Conservation (phyloP, 1,140 invertebrate genomes). For the Platyura marginata region DNA sequence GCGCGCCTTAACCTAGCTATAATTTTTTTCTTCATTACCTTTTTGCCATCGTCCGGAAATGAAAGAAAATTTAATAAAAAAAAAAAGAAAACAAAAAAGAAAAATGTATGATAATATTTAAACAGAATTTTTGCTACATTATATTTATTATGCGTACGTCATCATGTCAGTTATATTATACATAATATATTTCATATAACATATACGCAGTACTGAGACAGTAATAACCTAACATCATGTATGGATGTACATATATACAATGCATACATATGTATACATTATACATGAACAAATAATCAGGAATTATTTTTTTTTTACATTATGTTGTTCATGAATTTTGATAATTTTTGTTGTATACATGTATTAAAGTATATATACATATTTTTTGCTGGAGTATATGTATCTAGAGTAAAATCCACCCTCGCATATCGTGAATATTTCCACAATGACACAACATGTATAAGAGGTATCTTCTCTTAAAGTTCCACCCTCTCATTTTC, state of each 20-base stretch:
- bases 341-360: too few relatives aligned
- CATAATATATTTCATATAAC: too few relatives aligned
- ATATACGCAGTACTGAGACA: too few relatives aligned
- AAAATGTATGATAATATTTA: too few relatives aligned
- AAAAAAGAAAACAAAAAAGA: not conserved
- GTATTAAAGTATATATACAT: too few relatives aligned
- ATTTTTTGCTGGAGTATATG: not conserved
- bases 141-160: not conserved
- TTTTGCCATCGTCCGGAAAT: not conserved
- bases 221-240: too few relatives aligned
- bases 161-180: too few relatives aligned
- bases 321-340: too few relatives aligned
- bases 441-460: not conserved
- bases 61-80: not conserved
- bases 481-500: not conserved
- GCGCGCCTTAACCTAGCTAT: not conserved
- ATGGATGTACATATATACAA: too few relatives aligned
- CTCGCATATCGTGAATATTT: not conserved
- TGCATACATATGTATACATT: too few relatives aligned
- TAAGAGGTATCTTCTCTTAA: not conserved
- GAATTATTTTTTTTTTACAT: too few relatives aligned
- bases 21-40: not conserved
- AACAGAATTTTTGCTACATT: not conserved
- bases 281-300: too few relatives aligned
- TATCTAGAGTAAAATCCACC: not conserved